Evolutionary conservation across 2,797 vertebrate species (phyloP).

Genomic region (Nyctibius grandis): DNA sequence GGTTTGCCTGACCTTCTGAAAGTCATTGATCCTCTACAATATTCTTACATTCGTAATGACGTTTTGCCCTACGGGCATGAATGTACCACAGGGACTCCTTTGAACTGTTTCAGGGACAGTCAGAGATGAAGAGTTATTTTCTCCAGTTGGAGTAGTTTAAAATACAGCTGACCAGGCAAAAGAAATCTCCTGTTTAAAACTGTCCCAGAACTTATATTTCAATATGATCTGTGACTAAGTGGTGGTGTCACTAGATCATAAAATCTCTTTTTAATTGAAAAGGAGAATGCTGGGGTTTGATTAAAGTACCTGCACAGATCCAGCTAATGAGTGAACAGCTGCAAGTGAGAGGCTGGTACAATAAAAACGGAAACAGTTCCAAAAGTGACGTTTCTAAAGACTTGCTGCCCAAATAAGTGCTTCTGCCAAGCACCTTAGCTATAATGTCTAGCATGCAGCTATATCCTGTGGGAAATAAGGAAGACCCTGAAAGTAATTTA

Average conservation of each 20-base stretch:
- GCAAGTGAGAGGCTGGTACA: neutral
- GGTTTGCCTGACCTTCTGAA: slow-evolving; percentile 5
- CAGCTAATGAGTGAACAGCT: neutral
- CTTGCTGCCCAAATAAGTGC: neutral
- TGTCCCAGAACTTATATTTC: neutral
- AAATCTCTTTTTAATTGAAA: neutral
- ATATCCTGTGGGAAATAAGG: neutral
- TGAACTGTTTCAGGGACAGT: neutral
- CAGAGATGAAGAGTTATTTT: neutral
- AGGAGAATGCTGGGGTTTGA: neutral
- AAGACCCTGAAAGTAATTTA: neutral
- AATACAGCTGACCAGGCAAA: slow-evolving; percentile 1
- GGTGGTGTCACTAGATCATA: neutral
- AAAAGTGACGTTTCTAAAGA: neutral
- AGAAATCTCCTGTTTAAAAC: neutral
- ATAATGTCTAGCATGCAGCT: neutral
- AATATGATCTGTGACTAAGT: neutral
- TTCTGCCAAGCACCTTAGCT: neutral
- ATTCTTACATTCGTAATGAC: neutral
- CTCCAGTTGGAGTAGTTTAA: neutral
- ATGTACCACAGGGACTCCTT: neutral
- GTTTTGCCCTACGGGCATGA: neutral
- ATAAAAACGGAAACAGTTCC: neutral
- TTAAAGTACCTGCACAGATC: neutral
- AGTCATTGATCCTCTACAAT: neutral